These are phyloP conservation scores for Dromius quadrimaculatus DNA, from an alignment of 2,888 invertebrate genomes.

Conservation along the genomic window DNA sequence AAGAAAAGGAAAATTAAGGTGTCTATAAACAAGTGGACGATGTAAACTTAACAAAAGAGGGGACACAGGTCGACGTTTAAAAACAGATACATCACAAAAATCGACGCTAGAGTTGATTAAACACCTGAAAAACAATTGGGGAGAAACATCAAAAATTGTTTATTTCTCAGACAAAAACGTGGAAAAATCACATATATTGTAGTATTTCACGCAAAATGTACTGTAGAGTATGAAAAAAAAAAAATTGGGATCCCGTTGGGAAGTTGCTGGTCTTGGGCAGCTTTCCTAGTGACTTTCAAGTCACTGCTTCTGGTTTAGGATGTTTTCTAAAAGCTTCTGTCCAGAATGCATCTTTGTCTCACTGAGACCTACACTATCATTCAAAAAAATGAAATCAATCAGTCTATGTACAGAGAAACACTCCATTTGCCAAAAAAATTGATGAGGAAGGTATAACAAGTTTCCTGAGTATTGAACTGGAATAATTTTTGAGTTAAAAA, in stretches of 20 bases:
- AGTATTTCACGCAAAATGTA: slow-evolving; percentile 21
- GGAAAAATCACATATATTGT: not conserved
- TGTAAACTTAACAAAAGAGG: slow-evolving; percentile 33
- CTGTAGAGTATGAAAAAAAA: slow-evolving; percentile 29
- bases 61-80: slow-evolving; percentile 11
- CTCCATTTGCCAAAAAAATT: slow-evolving; percentile 1
- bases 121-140: slow-evolving; percentile 33
- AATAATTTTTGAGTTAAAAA: too few relatives aligned
- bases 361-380: not conserved
- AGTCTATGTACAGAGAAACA: not conserved
- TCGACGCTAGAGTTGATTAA: slow-evolving; percentile 21
- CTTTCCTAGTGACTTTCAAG: slow-evolving; percentile 31
- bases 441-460: too few relatives aligned
- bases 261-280: slow-evolving; percentile 48
- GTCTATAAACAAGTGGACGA: slow-evolving; percentile 42
- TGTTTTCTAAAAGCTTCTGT: not conserved
- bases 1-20: slow-evolving; percentile 31
- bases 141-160: slow-evolving; percentile 48
- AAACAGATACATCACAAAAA: slow-evolving; percentile 42
- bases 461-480: too few relatives aligned
- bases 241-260: slow-evolving; percentile 7
- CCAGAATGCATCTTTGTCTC: too few relatives aligned
- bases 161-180: slow-evolving; percentile 36
- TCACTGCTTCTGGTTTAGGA: slow-evolving; percentile 39
- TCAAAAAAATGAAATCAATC: slow-evolving; percentile 1